Conservation (phyloP, 2,797 vertebrate species). For the Sebastes hubbsi region DNA sequence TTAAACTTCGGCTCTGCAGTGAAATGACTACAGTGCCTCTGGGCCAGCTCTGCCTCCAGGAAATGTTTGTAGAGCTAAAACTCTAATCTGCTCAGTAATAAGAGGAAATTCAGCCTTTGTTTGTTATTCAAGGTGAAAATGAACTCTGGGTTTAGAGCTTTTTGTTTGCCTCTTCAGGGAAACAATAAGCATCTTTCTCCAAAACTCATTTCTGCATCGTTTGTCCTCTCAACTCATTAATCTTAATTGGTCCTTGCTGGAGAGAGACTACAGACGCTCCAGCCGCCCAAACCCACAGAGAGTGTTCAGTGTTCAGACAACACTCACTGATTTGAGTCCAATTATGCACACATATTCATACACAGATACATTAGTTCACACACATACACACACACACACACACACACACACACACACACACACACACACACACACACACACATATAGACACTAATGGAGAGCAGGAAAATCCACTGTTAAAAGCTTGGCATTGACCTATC, state of each 20-base stretch:
- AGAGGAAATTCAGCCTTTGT: conserved; percentile 5
- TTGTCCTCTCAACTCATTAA: conserved; percentile 42
- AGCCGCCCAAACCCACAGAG: conserved; percentile 5
- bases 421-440: background rate
- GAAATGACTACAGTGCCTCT: background rate
- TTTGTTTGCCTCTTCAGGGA: conserved; percentile 11
- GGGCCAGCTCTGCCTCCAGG: background rate
- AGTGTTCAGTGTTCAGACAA: conserved; percentile 16
- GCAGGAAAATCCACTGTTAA: background rate
- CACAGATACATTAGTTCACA: background rate
- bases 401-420: background rate
- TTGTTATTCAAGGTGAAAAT: conserved; percentile 13
- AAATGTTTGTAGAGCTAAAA: conserved; percentile 28
- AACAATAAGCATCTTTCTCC: conserved; percentile 30
- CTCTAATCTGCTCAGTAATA: conserved; percentile 24
- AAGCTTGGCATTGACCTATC: background rate
- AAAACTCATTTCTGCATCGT: conserved; percentile 7
- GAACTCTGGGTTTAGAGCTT: conserved; percentile 23
- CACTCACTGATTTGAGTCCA: conserved; percentile 9
- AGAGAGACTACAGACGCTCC: conserved; percentile 11
- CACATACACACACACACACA: background rate
- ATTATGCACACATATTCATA: background rate
- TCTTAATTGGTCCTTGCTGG: conserved; percentile 37
- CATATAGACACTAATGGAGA: background rate
- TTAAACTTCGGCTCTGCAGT: background rate